phyloP scores from a whole-genome alignment of 2,797 vertebrate species.

The Diglossa cyanea region DNA sequence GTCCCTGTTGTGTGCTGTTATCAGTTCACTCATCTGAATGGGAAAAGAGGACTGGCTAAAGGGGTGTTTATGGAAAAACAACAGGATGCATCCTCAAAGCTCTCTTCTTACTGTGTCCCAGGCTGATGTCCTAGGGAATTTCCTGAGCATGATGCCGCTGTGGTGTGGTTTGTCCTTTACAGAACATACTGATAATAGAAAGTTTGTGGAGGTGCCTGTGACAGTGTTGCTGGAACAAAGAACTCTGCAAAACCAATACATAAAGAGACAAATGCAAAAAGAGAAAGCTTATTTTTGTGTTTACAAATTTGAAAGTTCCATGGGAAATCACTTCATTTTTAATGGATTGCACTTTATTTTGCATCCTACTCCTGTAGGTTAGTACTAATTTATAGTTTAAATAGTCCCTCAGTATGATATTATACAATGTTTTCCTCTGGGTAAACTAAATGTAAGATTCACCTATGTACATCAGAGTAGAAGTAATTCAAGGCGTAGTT shows the following conservation, averaged over 20 bases:
- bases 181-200: background rate
- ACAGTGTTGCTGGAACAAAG: background rate
- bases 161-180: background rate
- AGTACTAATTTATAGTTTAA: background rate
- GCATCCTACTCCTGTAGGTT: background rate
- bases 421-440: background rate
- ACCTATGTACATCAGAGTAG: background rate
- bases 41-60: background rate
- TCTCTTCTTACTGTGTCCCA: background rate
- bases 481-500: background rate
- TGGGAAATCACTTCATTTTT: background rate
- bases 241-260: background rate
- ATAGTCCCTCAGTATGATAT: background rate
- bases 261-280: background rate
- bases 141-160: background rate
- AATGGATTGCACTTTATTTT: background rate
- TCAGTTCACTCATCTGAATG: background rate
- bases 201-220: background rate
- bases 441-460: background rate
- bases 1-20: background rate
- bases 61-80: background rate
- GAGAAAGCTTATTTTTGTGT: background rate
- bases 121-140: background rate
- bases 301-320: background rate
- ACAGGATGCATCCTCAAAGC: background rate